Evolutionary conservation across 2,113 vertebrate genomes (phyloP), one percentile per base, ranked within the genome.

Genomic region (Trogon surrucura): DNA sequence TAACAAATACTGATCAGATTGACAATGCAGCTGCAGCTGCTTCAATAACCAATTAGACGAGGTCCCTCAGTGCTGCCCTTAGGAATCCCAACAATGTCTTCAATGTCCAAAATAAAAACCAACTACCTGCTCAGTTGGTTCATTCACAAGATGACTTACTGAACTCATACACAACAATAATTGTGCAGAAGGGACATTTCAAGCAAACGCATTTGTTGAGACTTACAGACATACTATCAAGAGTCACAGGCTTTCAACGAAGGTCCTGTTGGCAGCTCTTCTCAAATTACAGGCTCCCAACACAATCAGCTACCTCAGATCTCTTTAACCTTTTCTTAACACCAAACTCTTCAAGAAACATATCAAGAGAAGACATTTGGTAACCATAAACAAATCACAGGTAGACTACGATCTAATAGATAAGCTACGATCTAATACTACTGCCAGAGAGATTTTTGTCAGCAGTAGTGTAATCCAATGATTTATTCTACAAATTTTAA

Each of bases 1-100:
- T 54, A 95, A 79, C 78, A 93, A 91, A 91, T 69, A 91, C 62
- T 38, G 13, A 85, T 85, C 41, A 18, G 17, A 93, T 20, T 69
- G 80, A 91, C 58, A 88, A 69, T 0, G 3, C 29, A 83, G 80
- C 47, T 78, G 65, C 36, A 73, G 57, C 50, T 66, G 23, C 22
- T 85, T 79, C 11, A 0, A 88, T 51, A 92, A 83, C 15, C 65
- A 69, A 23, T 66, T 85, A 85, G 22, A 48, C 65, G 67, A 57
- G 11, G 62, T 71, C 30, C 15, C 36, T 85, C 41, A 53, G 21
- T 47, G 54, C 18, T 53, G 41, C 22, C 10, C 25, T 60, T 44
- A 73, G 34, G 34, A 88, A 80, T 89, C 45, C 30, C 29, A 78
- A 51, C 16, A 32, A 88, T 10, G n/a, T 78, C 50, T 85, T 72